Conservation (phyloP, 2,797 vertebrate species). For the Knipowitschia caucasica region DNA sequence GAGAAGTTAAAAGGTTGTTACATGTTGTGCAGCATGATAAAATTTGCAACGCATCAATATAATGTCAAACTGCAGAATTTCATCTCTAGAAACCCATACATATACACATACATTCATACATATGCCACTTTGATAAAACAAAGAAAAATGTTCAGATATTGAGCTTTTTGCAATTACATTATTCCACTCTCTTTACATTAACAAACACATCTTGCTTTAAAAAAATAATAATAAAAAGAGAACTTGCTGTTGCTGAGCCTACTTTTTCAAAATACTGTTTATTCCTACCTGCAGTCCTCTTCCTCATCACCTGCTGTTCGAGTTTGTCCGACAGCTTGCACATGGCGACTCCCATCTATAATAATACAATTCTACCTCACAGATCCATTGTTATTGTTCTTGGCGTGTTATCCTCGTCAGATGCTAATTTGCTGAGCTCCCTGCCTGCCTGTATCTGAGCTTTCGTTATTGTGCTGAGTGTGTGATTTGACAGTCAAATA, state of each 20-base stretch:
- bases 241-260: not conserved
- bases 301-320: constrained; percentile 77
- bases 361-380: constrained; percentile 22
- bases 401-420: constrained; percentile 13
- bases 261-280: constrained; percentile 3
- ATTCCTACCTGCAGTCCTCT: constrained; percentile 69
- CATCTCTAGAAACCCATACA: too few species aligned
- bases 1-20: too few species aligned
- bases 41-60: too few species aligned
- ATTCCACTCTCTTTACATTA: not conserved
- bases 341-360: constrained; percentile 80
- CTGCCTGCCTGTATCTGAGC: constrained; percentile 13
- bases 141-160: not conserved
- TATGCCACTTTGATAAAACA: too few species aligned
- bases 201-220: not conserved
- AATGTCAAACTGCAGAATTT: too few species aligned
- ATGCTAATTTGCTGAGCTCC: constrained; percentile 43
- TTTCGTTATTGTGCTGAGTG: constrained; percentile 60
- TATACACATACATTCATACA: too few species aligned
- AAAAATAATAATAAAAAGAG: not conserved
- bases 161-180: not conserved
- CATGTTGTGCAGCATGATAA: too few species aligned
- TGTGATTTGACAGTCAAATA: constrained; percentile 77
- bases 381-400: constrained; percentile 12
- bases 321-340: constrained; percentile 82